Evolutionary conservation across 2,888 invertebrate genomes (phyloP), one percentile per base, ranked within the genome.

Genomic region (Amblyjoppa fuscipennis): DNA sequence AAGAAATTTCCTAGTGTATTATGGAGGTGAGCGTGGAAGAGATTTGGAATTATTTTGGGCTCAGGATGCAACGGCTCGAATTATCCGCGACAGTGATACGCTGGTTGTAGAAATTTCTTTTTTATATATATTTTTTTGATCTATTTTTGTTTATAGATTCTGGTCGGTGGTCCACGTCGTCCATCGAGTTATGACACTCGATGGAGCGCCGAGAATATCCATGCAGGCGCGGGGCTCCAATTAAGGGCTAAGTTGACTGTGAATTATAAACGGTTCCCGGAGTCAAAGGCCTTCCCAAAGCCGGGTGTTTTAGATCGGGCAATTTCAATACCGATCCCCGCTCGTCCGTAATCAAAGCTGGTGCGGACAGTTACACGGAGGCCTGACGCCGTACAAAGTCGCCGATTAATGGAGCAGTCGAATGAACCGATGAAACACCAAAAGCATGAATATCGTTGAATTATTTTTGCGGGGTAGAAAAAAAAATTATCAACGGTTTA

Each of bases 221-320:
- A 59, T 68, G 20, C 41, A 5, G 6, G 34, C 25, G 34, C 45
- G 11, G 9, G n/a, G 77, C 31, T 66, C 73, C 77, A 83, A 78
- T 83, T 78, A 59, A 82, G 83, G 49, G 38, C 66, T 68, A 73
- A 83, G 77, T 78, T 77, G 73, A 74, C 68, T 73, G 77, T 83
- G 83, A 73, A 78, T 78, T 83, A 78, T 73, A 68, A 78, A 83
- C 45, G 59, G 45, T 78, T 73, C 59, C 13, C 38, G 41, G 53
- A 70, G 38, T 56, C 41, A 45, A 34, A 16, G 53, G 49, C 51
- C 28, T 31, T 53, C 34, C 34, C 34, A 41, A 31, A 70, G 59
- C 34, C 53, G 61, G 71, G 41, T 71, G 70, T 82, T 82, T 77
- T 76, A 45, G 82, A 70, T 64, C 64, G 56, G 53, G 82, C 71